Evolutionary conservation across 2,797 vertebrate species (phyloP).

Genomic region (Macrochelys suwanniensis): DNA sequence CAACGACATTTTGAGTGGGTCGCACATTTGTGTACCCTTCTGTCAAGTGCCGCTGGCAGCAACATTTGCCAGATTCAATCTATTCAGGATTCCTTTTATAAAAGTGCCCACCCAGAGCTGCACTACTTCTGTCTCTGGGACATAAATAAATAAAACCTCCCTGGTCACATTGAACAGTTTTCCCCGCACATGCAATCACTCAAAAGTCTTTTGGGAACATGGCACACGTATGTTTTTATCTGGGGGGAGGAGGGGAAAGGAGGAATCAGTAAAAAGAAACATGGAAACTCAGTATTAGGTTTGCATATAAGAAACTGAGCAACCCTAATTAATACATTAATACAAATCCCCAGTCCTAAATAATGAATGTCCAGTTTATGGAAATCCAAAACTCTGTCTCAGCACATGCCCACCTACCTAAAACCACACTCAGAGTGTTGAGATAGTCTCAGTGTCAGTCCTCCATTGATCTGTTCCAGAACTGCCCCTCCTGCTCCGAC

Average conservation of each 20-base stretch:
- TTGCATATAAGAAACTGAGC: not conserved
- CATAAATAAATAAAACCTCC: not conserved
- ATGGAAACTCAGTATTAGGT: not conserved
- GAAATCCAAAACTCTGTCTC: not conserved
- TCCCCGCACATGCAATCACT: too few species aligned
- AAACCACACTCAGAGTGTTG: not conserved
- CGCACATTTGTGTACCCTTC: too few species aligned
- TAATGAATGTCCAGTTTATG: not conserved
- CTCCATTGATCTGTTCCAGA: not conserved
- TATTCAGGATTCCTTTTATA: not conserved
- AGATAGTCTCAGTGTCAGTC: rapidly evolving
- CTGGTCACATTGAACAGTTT: not conserved
- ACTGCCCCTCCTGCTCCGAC: not conserved
- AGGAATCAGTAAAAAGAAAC: not conserved
- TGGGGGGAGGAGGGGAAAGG: not conserved
- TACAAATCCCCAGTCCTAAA: not conserved
- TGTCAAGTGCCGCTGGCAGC: not conserved
- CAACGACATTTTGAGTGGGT: too few species aligned
- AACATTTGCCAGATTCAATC: not conserved
- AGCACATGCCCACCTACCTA: not conserved
- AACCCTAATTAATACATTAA: not conserved
- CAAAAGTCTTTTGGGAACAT: too few species aligned
- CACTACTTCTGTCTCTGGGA: not conserved
- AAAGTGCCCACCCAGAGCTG: not conserved
- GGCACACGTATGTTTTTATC: not conserved